Percentiles rank a stretch among this genome's conserved stretches.
Evolutionary conservation across 2,888 invertebrate species (phyloP).

Genomic region (Mythimna ferrago): DNA sequence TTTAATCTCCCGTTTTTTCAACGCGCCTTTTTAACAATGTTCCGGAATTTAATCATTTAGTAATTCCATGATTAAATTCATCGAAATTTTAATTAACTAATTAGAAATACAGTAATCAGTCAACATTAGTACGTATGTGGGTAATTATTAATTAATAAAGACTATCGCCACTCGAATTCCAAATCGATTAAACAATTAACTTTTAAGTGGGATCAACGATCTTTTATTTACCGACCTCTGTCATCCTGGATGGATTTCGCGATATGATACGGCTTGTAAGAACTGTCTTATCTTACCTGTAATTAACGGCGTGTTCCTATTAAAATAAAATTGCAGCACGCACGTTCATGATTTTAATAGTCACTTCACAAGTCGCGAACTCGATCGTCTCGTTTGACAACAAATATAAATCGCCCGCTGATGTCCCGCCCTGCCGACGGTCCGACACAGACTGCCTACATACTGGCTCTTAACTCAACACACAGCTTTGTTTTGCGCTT

Average conservation of each 20-base stretch:
- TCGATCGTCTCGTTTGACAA: constrained; percentile 61
- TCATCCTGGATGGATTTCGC: constrained; percentile 79
- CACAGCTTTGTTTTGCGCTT: constrained; percentile 66
- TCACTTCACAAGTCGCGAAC: constrained; percentile 76
- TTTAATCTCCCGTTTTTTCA: constrained; percentile 69
- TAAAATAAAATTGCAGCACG: constrained; percentile 65
- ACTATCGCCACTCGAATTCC: constrained; percentile 73
- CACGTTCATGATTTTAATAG: constrained; percentile 71
- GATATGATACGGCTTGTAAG: constrained; percentile 61
- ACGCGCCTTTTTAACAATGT: constrained; percentile 43
- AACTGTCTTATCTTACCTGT: constrained; percentile 65
- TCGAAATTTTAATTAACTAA: constrained; percentile 20
- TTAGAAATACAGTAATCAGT: constrained; percentile 33
- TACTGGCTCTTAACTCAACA: constrained; percentile 65
- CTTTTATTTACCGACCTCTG: constrained; percentile 75
- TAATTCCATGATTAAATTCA: not conserved
- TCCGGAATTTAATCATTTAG: constrained; percentile 8
- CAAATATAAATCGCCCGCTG: constrained; percentile 51
- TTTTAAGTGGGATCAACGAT: constrained; percentile 87
- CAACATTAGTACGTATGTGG: constrained; percentile 45
- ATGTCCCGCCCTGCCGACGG: constrained; percentile 70
- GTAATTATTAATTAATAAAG: constrained; percentile 65
- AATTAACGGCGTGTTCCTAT: constrained; percentile 45
- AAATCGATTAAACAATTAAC: constrained; percentile 82
- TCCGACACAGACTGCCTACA: constrained; percentile 75